Base-by-base conservation (phyloP, 2,888 invertebrate species). In the Stenolophus ochropezus region DNA sequence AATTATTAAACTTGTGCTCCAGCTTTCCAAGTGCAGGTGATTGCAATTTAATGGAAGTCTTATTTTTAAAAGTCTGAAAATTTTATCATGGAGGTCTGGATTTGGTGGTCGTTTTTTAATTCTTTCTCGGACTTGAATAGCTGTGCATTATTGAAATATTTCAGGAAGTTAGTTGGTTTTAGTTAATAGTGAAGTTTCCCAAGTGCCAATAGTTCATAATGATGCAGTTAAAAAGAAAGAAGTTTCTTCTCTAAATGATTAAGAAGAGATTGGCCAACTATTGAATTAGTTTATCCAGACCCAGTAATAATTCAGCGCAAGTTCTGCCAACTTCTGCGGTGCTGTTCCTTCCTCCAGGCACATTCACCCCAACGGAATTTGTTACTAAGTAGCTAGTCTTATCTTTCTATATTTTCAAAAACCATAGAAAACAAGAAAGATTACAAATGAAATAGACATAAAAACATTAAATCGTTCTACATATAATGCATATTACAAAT, bases 1-100 rank as follows among this genome's bases (percentile, higher is more conserved):
- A 73, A 73, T 73, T 49, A 73, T 73, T 73, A 49, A 73, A 47
- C 49, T 49, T 49, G 20, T 49, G 73, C 73, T 49, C 49, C 49
- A 20, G 49, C 20, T 73, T 47, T 33, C 21, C 21, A 73, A 73
- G 49, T 73, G 73, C 58, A 58, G 58, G 76, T 76, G 58, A 75
- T 56, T 58, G 76, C 76, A 49, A 76, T 76, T 76, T 76, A 58
- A 76, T 76, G 76, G 76, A 76, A 58, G 76, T 76, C 76, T 76
- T 76, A 76, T 75, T 75, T 75, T 75, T 51, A 53, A 75, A 75
- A 69, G 69, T 69, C 69, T 69, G 69, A 69, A 69, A 69, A 69
- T 69, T 69, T 69, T 69, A 69, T 69, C 33, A 69, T 18, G 42
- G 27, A 69, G 33, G 18, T 69, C 11, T 20, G 16, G 25, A 42